These are phyloP conservation scores for Mormyrus hasselquistii DNA, from an alignment of 2,797 vertebrate species.

Conservation along the genomic window DNA sequence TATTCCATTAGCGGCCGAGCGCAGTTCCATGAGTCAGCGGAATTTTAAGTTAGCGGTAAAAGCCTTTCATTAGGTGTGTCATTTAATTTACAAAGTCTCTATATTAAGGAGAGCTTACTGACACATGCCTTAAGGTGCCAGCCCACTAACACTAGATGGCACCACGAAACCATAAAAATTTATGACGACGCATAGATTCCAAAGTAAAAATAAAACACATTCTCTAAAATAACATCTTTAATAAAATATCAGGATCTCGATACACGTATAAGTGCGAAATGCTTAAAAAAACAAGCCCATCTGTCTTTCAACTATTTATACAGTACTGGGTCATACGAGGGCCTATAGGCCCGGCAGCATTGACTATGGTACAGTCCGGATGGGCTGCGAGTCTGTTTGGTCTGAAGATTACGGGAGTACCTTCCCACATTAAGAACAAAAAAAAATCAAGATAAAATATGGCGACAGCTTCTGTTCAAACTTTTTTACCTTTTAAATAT, in stretches of 20 bases:
- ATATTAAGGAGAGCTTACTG: constrained; percentile 5
- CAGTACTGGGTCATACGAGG: not conserved
- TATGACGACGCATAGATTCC: not conserved
- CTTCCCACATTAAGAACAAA: not conserved
- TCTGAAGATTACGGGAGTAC: not conserved
- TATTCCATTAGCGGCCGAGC: not conserved
- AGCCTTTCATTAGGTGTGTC: not conserved
- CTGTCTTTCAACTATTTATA: not conserved
- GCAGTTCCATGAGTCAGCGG: not conserved
- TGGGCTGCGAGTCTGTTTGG: not conserved
- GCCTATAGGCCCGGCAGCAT: not conserved
- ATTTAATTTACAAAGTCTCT: not conserved
- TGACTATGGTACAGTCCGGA: not conserved
- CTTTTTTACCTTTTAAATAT: not conserved
- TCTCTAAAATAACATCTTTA: not conserved
- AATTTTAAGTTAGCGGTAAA: not conserved
- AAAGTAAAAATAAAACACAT: not conserved
- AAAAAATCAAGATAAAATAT: not conserved
- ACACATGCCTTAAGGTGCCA: not conserved
- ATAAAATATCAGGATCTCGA: not conserved
- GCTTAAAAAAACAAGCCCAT: not conserved
- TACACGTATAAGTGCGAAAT: not conserved
- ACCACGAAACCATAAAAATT: not conserved
- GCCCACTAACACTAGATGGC: not conserved
- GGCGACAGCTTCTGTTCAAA: not conserved